phyloP scores from a whole-genome alignment of 1,140 invertebrate genomes.

The Phortica variegata region DNA sequence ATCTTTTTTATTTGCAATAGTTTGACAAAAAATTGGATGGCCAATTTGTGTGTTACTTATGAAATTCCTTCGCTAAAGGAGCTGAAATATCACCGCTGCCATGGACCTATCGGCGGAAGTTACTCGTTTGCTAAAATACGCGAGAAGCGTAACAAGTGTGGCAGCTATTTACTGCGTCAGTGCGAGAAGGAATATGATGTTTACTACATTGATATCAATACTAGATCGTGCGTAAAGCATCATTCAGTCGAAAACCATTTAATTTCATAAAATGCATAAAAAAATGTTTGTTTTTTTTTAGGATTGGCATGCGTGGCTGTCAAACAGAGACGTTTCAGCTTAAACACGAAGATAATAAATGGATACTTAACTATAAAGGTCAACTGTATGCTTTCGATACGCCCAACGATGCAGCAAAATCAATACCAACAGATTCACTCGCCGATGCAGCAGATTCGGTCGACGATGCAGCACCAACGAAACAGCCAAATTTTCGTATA shows the following conservation, averaged over 20 bases:
- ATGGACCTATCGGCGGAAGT: slow-evolving; percentile 82
- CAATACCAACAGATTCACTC: slow-evolving; percentile 33
- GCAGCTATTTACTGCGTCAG: slow-evolving; percentile 79
- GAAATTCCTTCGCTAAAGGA: slow-evolving; percentile 73
- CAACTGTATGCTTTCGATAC: slow-evolving; percentile 25
- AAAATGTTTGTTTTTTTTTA: slow-evolving; percentile 8
- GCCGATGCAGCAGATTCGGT: slow-evolving; percentile 30
- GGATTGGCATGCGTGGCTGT: slow-evolving; percentile 56
- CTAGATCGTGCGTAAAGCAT: slow-evolving; percentile 58
- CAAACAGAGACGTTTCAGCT: slow-evolving; percentile 73
- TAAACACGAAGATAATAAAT: slow-evolving; percentile 39
- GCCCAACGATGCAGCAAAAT: slow-evolving; percentile 36
- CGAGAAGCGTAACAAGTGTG: slow-evolving; percentile 72
- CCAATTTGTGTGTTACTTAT: slow-evolving; percentile 81
- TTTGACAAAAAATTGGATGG: slow-evolving; percentile 84
- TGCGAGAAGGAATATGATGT: slow-evolving; percentile 75
- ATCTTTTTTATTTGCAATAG: slow-evolving; percentile 51
- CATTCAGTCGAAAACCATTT: background rate
- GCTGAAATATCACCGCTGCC: slow-evolving; percentile 75
- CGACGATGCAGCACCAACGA: slow-evolving; percentile 36
- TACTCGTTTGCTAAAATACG: slow-evolving; percentile 82
- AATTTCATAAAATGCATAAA: background rate
- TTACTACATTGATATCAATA: slow-evolving; percentile 79
- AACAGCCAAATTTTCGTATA: slow-evolving; percentile 60
- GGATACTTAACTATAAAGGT: slow-evolving; percentile 31